These are phyloP conservation scores for Morelia viridis DNA, from an alignment of 2,797 vertebrate species.

Conservation along the genomic window DNA sequence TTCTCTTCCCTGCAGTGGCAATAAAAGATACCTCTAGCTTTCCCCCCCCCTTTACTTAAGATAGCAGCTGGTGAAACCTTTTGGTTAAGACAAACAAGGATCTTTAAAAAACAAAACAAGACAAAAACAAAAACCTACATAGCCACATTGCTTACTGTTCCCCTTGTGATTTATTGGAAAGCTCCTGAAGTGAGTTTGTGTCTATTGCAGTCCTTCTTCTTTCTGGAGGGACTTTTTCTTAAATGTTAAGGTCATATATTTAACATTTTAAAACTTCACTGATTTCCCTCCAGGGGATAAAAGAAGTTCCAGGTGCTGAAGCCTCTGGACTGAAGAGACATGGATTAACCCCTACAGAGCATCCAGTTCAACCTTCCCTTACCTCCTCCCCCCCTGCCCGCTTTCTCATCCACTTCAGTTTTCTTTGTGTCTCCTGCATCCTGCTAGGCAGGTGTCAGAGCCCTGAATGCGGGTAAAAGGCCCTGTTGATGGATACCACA, in stretches of 20 bases:
- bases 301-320: slow-evolving; percentile 84
- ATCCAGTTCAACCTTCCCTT: slow-evolving; percentile 72
- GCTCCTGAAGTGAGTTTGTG: background rate
- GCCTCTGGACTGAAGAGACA: slow-evolving; percentile 82
- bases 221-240: background rate
- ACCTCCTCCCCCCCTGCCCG: slow-evolving; percentile 68
- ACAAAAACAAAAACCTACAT: background rate
- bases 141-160: slow-evolving; percentile 3
- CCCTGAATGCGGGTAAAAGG: slow-evolving; percentile 87
- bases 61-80: slow-evolving; percentile 30
- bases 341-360: slow-evolving; percentile 87
- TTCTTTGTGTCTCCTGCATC: slow-evolving; percentile 84
- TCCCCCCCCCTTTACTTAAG: background rate
- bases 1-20: slow-evolving; percentile 10
- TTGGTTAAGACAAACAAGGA: slow-evolving; percentile 41
- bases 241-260: background rate
- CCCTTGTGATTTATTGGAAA: background rate
- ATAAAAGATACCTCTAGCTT: background rate
- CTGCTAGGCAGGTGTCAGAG: slow-evolving; percentile 96
- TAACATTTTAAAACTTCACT: background rate
- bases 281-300: slow-evolving; percentile 55
- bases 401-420: slow-evolving; percentile 76
- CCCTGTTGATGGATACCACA: slow-evolving; percentile 97
- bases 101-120: background rate
- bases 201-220: background rate